Percentiles rank a stretch among this genome's conserved stretches.
Conservation (phyloP, 1,140 invertebrate species). For the Drosophila elegans region DNA sequence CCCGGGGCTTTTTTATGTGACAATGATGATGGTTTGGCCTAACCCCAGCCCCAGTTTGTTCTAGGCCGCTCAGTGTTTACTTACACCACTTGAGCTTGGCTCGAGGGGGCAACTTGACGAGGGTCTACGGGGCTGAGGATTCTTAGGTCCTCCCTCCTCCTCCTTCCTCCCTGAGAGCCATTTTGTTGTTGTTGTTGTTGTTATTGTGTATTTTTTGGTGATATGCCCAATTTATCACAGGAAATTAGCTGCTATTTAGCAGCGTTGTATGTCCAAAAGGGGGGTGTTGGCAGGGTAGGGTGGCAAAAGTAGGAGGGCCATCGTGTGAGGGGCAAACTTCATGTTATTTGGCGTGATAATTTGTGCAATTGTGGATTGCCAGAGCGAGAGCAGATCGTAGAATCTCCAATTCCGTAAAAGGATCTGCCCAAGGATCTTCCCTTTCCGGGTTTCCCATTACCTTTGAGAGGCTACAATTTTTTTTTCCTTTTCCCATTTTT, state of each 20-base stretch:
- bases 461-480: constrained; percentile 8
- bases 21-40: constrained; percentile 64
- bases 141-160: not conserved
- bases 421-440: not conserved
- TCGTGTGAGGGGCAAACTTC: constrained; percentile 55
- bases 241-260: constrained; percentile 84
- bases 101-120: constrained; percentile 62
- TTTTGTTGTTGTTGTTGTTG: constrained; percentile 18
- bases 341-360: constrained; percentile 83
- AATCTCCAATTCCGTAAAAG: not conserved
- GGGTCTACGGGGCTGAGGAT: constrained; percentile 47
- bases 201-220: constrained; percentile 25
- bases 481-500: not conserved
- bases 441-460: constrained; percentile 28
- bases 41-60: constrained; percentile 12
- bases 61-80: constrained; percentile 60
- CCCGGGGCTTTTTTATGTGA: constrained; percentile 50
- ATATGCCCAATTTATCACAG: constrained; percentile 83
- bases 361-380: constrained; percentile 80
- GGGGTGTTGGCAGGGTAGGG: constrained; percentile 28
- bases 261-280: constrained; percentile 68
- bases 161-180: constrained; percentile 51
- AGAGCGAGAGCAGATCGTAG: not conserved
- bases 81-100: constrained; percentile 79
- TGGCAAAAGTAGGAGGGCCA: constrained; percentile 18